A percentile compares a stretch with the other conserved stretches of the same genome.
phyloP scores from a whole-genome alignment of 2,113 vertebrate genomes.

The Talpa occidentalis region DNA sequence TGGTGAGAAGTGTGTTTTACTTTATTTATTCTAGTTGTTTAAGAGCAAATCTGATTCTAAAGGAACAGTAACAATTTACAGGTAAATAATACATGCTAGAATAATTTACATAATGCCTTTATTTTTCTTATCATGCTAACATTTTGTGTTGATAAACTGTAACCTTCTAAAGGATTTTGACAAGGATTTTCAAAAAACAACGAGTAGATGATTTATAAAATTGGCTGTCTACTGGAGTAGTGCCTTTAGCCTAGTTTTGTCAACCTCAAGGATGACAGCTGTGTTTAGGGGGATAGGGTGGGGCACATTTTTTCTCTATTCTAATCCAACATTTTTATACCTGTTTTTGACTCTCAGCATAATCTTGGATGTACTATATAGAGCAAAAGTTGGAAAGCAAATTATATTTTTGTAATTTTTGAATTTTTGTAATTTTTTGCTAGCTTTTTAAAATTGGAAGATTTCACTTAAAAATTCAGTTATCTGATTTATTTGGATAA shows the following conservation, averaged over 20 bases:
- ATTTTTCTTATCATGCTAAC: background rate
- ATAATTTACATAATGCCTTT: background rate
- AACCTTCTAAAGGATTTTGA: conserved; percentile 17
- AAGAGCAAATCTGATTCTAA: conserved; percentile 15
- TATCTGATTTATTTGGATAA: background rate
- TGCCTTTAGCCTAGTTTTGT: background rate
- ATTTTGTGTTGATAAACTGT: conserved; percentile 44
- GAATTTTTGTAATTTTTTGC: background rate
- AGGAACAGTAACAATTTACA: background rate
- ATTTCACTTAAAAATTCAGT: background rate
- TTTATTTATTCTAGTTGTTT: conserved; percentile 36
- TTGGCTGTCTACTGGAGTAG: background rate
- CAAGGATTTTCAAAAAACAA: background rate
- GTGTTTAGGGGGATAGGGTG: background rate
- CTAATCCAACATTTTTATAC: background rate
- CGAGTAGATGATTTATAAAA: background rate
- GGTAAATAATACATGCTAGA: background rate
- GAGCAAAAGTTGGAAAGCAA: background rate
- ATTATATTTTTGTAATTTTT: background rate
- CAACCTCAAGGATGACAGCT: background rate
- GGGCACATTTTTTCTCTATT: background rate
- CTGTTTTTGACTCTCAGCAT: background rate
- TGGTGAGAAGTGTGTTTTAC: conserved; percentile 87
- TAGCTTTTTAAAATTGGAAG: background rate
- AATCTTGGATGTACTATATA: background rate